Evolutionary conservation across 2,797 vertebrate species (phyloP), one percentile per base, ranked within the genome.

Genomic region (Acropternis orthonyx): DNA sequence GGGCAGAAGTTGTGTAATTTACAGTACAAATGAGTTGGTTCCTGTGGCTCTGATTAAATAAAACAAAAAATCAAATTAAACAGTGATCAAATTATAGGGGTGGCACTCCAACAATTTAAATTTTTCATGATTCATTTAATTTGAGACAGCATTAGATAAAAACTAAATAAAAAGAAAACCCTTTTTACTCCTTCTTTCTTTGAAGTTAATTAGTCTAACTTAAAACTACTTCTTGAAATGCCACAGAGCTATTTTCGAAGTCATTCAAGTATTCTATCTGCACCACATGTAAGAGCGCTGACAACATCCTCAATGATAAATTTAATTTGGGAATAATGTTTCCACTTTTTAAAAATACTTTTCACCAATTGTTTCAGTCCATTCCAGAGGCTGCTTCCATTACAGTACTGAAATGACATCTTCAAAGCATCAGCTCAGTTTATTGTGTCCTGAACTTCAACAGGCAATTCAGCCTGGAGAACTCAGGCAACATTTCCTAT

Each of bases 21-120:
- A 97, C 96, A 97, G 96, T 96, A 97, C 93, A 98, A 97, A 98
- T 97, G 96, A 97, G 96, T 91, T 95, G 85, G 63, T 95, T 97
- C 83, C 92, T 95, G 90, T 95, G 80, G 95, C 97, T 97, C 95
- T 98, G 97, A 98, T 97, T 96, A 97, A 97, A 97, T 97, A 92
- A 96, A 95, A 95, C 62, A 93, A 96, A 95, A 97, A 96, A 97
- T 96, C 85, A 93, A 96, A 96, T 97, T 96, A 97, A 95, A 94
- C 54, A 68, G 83, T 93, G 92, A 94, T 95, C 79, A 96, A 89
- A 96, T 96, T 97, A 94, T n/a, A 96, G 65, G 83, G 72, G 91
- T 94, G 89, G 88, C 89, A 95, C 73, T 91, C 69, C 88, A 95
- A 92, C 88, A 90, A 88, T 95, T 95, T 96, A 87, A 96, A 92